Evolutionary conservation across 2,113 vertebrate species (phyloP), one percentile per base, ranked within the genome.

Genomic region (Naja naja): DNA sequence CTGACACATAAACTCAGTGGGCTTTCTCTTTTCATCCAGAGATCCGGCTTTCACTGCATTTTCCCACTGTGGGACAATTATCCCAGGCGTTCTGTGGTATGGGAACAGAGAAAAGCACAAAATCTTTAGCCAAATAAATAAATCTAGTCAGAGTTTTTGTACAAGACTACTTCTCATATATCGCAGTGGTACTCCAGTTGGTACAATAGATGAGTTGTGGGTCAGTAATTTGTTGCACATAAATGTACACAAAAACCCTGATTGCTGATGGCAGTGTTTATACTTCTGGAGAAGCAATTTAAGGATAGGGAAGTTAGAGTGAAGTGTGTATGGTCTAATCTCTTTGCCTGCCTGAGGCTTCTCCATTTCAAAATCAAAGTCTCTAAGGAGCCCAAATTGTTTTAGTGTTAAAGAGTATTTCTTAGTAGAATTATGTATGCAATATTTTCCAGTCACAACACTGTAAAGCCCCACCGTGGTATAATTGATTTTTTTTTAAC

Each of bases 91-190:
- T 23, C 90, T 88, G 39, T 20, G 23, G 0, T 0, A 12, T 5
- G 5, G 5, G 6, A 91, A 27, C 86, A 87, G 91, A 69, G 18
- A 34, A 93, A 90, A 64, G 91, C 16, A 55, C 0, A 14, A 0
- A 39, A 53, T 69, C 90, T 56, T 47, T 64, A 86, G 74, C 91
- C 74, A 74, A 92, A 52, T 85, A 22, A 56, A 53, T 93, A 85
- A 18, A 3, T 0, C 5, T 22, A 20, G 1, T 43, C 81, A 2
- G 86, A 54, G 0, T 1, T 87, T 22, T 3, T 93, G 85, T 86
- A 52, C 91, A 88, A 89, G 55, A 3, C 34, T 16, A 91, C 47
- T 49, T 86, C n/a, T 89, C 14, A 0, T 4, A 34, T 1, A 6
- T 93, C 85, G 22, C 0, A 4, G 0, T 0, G 14, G 93, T n/a